phyloP scores from a whole-genome alignment of 2,888 invertebrate species.

The Sepioteuthis lessoniana region DNA sequence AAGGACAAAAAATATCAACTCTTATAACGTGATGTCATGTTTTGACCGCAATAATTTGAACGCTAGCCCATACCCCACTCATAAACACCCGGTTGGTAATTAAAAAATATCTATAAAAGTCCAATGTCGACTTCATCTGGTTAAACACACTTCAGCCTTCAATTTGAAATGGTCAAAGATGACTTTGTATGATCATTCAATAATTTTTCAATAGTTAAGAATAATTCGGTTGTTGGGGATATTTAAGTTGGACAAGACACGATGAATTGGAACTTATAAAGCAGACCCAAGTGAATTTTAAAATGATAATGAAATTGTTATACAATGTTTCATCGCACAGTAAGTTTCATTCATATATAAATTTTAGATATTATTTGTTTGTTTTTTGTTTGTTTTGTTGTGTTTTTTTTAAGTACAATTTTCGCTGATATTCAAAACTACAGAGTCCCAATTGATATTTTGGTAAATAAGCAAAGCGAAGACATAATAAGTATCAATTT shows the following conservation, averaged over 20 bases:
- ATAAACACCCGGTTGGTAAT: neutral
- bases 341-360: neutral
- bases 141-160: neutral
- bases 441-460: too few species aligned
- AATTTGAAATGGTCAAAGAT: neutral
- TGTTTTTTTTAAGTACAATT: too few species aligned
- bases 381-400: too few species aligned
- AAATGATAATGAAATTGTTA: neutral
- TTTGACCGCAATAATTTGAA: neutral
- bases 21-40: neutral
- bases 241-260: neutral
- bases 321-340: neutral
- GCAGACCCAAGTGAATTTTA: neutral
- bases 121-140: neutral
- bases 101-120: neutral
- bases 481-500: too few species aligned
- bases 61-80: too few species aligned
- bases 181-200: neutral
- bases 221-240: too few species aligned
- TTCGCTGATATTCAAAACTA: too few species aligned
- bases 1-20: neutral
- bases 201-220: neutral
- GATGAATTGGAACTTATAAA: neutral
- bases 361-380: too few species aligned
- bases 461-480: too few species aligned